Evolutionary conservation across 2,797 vertebrate species (phyloP).

Genomic region (Nyctibius grandis): DNA sequence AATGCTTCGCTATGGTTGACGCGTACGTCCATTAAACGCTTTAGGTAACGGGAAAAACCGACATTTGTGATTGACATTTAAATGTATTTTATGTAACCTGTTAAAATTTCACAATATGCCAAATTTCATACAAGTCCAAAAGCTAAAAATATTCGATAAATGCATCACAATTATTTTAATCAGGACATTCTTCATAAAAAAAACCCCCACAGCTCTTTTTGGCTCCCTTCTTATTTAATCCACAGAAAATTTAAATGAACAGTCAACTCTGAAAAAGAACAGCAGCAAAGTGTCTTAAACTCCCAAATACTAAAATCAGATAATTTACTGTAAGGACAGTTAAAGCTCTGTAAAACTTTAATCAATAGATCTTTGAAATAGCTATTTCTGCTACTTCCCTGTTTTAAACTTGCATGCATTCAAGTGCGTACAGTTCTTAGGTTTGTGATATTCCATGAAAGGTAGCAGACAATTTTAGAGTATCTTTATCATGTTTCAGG

Average conservation of each 20-base stretch:
- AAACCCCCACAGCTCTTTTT: background rate
- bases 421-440: background rate
- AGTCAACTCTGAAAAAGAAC: background rate
- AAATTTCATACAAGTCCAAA: background rate
- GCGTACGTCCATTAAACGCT: rapidly evolving
- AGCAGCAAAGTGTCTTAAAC: background rate
- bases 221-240: background rate
- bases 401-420: background rate
- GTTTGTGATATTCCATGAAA: background rate
- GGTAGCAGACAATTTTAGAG: background rate
- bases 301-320: background rate
- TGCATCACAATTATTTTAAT: background rate
- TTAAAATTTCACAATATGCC: background rate
- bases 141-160: background rate
- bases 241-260: background rate
- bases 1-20: background rate
- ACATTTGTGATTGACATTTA: background rate
- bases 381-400: background rate
- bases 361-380: background rate
- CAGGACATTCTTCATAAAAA: background rate
- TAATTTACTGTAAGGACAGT: background rate
- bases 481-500: background rate
- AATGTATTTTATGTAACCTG: background rate
- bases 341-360: constrained; percentile 2
- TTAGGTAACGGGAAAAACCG: background rate